These are phyloP conservation scores for Dromaius novaehollandiae DNA, from an alignment of 2,113 vertebrate species.

Conservation along the genomic window DNA sequence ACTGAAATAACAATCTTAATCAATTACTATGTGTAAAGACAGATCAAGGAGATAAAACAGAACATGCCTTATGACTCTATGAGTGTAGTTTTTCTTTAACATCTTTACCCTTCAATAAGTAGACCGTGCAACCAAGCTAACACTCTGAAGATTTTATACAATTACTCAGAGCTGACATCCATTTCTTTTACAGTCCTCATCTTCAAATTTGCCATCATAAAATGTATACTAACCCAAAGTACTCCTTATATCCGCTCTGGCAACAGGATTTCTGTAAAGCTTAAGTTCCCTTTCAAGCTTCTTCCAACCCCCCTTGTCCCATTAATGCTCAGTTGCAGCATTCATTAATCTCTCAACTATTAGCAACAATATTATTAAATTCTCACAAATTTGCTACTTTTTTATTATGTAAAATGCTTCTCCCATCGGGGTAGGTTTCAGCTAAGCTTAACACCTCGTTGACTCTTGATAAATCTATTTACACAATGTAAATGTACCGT, in stretches of 20 bases:
- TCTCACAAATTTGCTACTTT: not conserved
- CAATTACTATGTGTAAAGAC: not conserved
- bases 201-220: not conserved
- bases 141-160: not conserved
- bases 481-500: not conserved
- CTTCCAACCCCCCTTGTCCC: not conserved
- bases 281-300: not conserved
- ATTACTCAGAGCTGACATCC: not conserved
- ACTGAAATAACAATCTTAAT: not conserved
- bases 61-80: not conserved
- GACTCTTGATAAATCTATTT: conserved; percentile 35
- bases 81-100: not conserved
- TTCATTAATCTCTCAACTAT: not conserved
- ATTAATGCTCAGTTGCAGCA: not conserved
- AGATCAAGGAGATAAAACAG: not conserved
- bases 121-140: not conserved
- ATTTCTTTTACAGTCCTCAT: not conserved
- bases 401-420: not conserved
- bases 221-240: not conserved
- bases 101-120: not conserved
- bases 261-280: not conserved
- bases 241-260: not conserved
- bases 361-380: not conserved
- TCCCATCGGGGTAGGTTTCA: not conserved
- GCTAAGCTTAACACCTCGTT: conserved; percentile 14